Conservation (phyloP, 2,888 invertebrate genomes). For the Habrosyne pyritoides region DNA sequence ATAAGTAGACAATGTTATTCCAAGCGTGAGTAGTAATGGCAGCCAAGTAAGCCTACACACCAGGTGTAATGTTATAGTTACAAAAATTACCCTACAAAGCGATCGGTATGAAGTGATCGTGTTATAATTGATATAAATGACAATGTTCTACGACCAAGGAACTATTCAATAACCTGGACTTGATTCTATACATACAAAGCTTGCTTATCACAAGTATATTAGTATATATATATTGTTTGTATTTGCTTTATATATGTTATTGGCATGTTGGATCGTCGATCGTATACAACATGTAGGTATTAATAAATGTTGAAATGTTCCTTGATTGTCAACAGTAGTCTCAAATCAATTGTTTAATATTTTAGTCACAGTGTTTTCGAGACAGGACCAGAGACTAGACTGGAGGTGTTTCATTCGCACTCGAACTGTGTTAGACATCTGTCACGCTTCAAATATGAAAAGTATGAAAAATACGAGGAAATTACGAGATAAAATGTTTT, state of each 20-base stretch:
- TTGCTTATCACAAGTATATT: background rate
- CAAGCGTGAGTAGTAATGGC: conserved; percentile 17
- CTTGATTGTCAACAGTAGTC: background rate
- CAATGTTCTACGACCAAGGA: background rate
- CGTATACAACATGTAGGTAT: too few species aligned
- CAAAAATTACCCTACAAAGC: conserved; percentile 29
- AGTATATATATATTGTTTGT: too few species aligned
- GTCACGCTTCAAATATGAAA: background rate
- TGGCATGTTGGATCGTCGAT: too few species aligned
- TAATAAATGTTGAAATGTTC: background rate
- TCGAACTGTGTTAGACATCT: background rate
- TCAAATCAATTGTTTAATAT: background rate
- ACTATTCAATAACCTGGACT: background rate
- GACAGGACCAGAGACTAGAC: background rate
- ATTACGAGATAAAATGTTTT: background rate
- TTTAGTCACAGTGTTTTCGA: background rate
- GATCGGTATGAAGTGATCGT: conserved; percentile 10
- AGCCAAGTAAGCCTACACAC: conserved; percentile 46
- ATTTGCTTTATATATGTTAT: background rate
- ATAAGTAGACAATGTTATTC: conserved; percentile 24
- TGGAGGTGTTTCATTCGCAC: background rate
- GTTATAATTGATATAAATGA: background rate
- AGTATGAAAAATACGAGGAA: background rate
- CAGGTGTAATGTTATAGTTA: conserved; percentile 50
- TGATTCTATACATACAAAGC: background rate